Evolutionary conservation across 2,113 vertebrate genomes (phyloP).

Genomic region (Neotoma lepida): DNA sequence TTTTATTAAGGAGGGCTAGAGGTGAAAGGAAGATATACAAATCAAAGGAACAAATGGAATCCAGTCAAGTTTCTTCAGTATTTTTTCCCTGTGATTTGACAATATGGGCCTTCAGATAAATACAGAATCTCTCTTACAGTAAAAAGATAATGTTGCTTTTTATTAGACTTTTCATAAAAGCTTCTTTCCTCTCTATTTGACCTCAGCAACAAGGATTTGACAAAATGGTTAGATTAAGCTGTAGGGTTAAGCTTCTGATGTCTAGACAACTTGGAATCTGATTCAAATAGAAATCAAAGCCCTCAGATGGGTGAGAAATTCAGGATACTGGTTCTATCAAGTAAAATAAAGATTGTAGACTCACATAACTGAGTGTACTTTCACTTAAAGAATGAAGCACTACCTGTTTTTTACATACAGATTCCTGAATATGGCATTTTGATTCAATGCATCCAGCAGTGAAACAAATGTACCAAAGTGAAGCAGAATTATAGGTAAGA

Average conservation of each 20-base stretch:
- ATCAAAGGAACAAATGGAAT: constrained; percentile 56
- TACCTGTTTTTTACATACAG: constrained; percentile 29
- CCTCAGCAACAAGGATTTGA: constrained; percentile 56
- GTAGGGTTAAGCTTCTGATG: constrained; percentile 48
- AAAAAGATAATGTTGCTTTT: constrained; percentile 53
- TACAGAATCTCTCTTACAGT: constrained; percentile 46
- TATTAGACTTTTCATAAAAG: constrained; percentile 57
- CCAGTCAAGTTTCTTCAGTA: constrained; percentile 52
- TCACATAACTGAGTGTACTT: constrained; percentile 53
- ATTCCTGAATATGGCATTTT: neutral
- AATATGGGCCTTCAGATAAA: constrained; percentile 58
- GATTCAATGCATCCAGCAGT: constrained; percentile 32
- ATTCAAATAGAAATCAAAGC: constrained; percentile 69
- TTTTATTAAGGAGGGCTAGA: neutral
- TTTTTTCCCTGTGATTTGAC: constrained; percentile 49
- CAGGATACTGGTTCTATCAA: constrained; percentile 51
- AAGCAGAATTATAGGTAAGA: constrained; percentile 41
- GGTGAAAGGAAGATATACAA: constrained; percentile 39
- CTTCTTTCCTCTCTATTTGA: constrained; percentile 61
- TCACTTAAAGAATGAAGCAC: constrained; percentile 58
- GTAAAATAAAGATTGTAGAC: constrained; percentile 40
- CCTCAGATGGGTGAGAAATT: neutral
- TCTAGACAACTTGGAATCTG: constrained; percentile 63
- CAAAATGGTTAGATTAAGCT: constrained; percentile 53
- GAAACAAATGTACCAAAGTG: constrained; percentile 47